Evolutionary conservation across 2,797 vertebrate genomes (phyloP), one percentile per base, ranked within the genome.

Genomic region (Pangasius djambal): DNA sequence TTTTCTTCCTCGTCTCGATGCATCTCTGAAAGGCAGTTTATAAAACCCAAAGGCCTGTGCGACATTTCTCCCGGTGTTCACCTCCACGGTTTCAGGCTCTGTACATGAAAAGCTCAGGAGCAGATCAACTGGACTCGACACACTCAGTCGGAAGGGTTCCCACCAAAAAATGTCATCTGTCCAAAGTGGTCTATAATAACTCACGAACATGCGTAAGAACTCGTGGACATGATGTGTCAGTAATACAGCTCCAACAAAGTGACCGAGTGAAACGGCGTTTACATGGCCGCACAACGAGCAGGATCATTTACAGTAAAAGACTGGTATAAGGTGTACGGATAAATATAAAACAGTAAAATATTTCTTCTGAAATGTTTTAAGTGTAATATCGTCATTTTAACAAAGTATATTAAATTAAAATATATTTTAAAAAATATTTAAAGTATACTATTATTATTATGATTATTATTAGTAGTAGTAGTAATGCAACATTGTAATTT

Each of bases 151-250:
- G 22, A 85, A 85, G 8, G n/a, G 25, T 52, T 9, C 22, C 44
- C 37, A 61, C 6, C 22, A 50, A 63, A 87, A 50, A 40, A 67
- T 37, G 16, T 70, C 63, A 69, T 87, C 48, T 70, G 7, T 70
- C 65, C 77, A 57, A 69, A 55, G 50, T 69, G 55, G 28, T n/a
- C 50, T 72, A 16, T 57, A 57, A 85, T 85, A 70, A 69, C 57
- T 50, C 48, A 85, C 15, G 37, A 15, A 65, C 81, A 63, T 63
- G 16, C 82, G 15, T 40, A 87, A 67, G 25, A 79, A 28, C 34
- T 52, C 20, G 28, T 40, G 50, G 63, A 82, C 31, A 34, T 82
- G 22, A 65, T 87, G 57, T 20, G 34, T 50, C 37, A 6, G 44
- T 52, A 78, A 48, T 78, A 34, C 12, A 87, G 55, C 63, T 31